These are phyloP conservation scores for Dipodomys merriami DNA, from an alignment of 2,113 vertebrate genomes.

Conservation along the genomic window DNA sequence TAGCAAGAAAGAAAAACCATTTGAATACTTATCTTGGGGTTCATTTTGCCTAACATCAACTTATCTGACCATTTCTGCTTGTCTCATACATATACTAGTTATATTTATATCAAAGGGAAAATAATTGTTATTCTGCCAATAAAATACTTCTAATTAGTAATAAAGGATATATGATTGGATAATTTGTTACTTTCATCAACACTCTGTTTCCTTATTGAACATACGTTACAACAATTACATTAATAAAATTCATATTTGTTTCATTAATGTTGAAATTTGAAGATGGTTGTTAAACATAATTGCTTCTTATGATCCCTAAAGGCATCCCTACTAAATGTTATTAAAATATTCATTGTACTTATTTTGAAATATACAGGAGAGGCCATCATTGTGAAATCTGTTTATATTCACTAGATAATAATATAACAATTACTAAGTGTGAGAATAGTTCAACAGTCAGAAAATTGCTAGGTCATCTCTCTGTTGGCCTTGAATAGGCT, in stretches of 20 bases:
- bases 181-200: not conserved
- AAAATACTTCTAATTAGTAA: not conserved
- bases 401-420: not conserved
- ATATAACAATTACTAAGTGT: constrained; percentile 1
- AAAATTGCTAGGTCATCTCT: constrained; percentile 15
- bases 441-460: not conserved
- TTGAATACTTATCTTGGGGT: no score
- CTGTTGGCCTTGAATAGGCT: constrained; percentile 17
- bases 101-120: no score
- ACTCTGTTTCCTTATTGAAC: not conserved
- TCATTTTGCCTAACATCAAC: no score
- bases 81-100: no score
- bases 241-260: constrained; percentile 2
- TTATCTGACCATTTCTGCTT: no score
- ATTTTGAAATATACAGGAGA: constrained; percentile 57
- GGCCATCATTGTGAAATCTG: not conserved
- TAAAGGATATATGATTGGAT: not conserved
- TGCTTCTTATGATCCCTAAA: constrained; percentile 19
- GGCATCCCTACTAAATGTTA: not conserved
- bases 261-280: constrained; percentile 47
- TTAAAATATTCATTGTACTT: constrained; percentile 53
- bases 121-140: not conserved
- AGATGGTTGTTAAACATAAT: constrained; percentile 30
- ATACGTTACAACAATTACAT: not conserved
- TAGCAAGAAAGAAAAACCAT: no score